Evolutionary conservation across 2,113 vertebrate species (phyloP), one percentile per base, ranked within the genome.

Genomic region (Leucosticte australis): DNA sequence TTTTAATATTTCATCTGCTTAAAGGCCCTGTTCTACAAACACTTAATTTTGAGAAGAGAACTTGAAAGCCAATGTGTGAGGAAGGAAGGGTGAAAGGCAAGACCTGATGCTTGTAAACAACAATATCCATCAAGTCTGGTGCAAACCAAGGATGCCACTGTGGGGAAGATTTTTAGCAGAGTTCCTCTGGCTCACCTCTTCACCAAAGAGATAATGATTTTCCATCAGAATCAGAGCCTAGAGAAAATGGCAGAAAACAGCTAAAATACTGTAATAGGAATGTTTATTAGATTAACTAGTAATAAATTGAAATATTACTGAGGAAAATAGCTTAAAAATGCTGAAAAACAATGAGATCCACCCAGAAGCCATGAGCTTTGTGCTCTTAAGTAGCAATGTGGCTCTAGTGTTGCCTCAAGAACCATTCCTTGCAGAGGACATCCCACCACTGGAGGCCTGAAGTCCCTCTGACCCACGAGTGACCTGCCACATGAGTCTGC

Each of bases 1-100:
- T 67, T 91, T 94, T 91, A 52, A 83, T 87, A 86, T 81, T 90
- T 90, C 37, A 30, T 60, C 79, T 86, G 55, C 78, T 93, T 86
- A 68, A 93, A 89, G 23, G 26, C 41, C 10, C 28, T 19, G 22
- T n/a, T 55, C 39, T 64, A 52, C 20, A 46, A 56, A 46, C 59
- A 31, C 35, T 94, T 70, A 31, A 14, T 74, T 91, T 77, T 70
- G 71, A 86, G 75, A 75, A 19, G 30, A 75, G 13, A 47, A 24
- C 35, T 78, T 88, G 39, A 42, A 81, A 95, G 35, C n/a, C 81
- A 47, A 6, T 0, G 13, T 27, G 17, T 62, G 24, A 46, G n/a
- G 50, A 91, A 65, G 68, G 33, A 42, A 21, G 37, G 31, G 24
- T 37, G 67, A 77, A 69, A 86, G 57, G 44, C 28, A 63, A 76